Percentiles rank a stretch among this genome's conserved stretches.
Conservation (phyloP, 2,888 invertebrate genomes). For the Embidobia sp. region DNA sequence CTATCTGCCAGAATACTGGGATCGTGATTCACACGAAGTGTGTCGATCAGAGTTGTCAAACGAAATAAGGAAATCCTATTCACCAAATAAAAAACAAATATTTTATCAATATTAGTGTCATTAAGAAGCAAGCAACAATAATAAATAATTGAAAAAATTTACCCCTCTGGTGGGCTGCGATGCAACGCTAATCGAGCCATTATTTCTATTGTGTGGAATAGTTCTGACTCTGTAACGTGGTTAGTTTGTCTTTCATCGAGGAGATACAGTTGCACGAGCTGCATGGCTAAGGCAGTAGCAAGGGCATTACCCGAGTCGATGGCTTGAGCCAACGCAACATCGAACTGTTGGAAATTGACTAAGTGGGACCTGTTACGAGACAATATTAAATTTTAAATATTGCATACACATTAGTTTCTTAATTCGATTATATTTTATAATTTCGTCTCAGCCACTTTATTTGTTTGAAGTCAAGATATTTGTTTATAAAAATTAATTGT, state of each 20-base stretch:
- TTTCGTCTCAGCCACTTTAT: too few species aligned
- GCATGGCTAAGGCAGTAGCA: conserved; percentile 95
- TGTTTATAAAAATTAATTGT: too few species aligned
- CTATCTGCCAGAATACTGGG: conserved; percentile 87
- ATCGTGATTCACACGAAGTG: conserved; percentile 88
- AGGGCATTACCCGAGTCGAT: conserved; percentile 93
- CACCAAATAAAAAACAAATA: conserved; percentile 12
- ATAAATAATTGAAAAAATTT: conserved; percentile 8
- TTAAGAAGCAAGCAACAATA: background rate
- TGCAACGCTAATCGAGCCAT: conserved; percentile 89
- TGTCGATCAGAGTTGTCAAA: conserved; percentile 90
- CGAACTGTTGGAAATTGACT: conserved; percentile 86
- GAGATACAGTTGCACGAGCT: conserved; percentile 92
- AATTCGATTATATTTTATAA: too few species aligned
- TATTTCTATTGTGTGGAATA: conserved; percentile 93
- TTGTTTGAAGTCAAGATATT: too few species aligned
- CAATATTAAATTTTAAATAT: background rate
- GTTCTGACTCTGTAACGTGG: conserved; percentile 91
- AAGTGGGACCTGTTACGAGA: conserved; percentile 82
- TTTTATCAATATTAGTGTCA: too few species aligned
- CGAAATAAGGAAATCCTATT: conserved; percentile 80
- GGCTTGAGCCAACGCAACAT: conserved; percentile 90
- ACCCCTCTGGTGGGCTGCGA: conserved; percentile 91
- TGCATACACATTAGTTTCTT: too few species aligned
- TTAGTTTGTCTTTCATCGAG: conserved; percentile 91